phyloP scores from a whole-genome alignment of 2,113 vertebrate species.

The Callionymus lyra region DNA sequence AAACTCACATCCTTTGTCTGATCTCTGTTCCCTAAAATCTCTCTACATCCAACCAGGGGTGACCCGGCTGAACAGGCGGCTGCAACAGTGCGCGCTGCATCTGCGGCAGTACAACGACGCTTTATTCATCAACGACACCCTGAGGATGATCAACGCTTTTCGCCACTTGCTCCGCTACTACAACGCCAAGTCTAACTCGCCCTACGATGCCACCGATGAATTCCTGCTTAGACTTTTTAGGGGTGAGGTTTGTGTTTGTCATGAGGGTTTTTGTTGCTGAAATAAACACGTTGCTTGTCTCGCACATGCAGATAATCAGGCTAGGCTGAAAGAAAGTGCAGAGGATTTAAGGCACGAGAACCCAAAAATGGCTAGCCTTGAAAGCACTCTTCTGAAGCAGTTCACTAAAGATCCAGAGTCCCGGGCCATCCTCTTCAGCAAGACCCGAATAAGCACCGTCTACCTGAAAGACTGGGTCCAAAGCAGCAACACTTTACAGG shows the following conservation, averaged over 20 bases:
- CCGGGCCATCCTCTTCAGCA: slow-evolving; percentile 77
- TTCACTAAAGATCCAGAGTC: slow-evolving; percentile 48
- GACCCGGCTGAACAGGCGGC: slow-evolving; percentile 26
- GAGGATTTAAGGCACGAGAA: slow-evolving; percentile 61
- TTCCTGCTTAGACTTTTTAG: slow-evolving; percentile 68
- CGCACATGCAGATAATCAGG: slow-evolving; percentile 62
- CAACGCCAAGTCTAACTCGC: neutral
- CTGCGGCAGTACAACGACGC: slow-evolving; percentile 84
- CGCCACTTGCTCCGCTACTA: slow-evolving; percentile 71
- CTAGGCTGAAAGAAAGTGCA: slow-evolving; percentile 40
- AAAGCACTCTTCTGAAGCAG: slow-evolving; percentile 66
- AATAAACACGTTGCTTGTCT: neutral
- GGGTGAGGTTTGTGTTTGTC: slow-evolving; percentile 49
- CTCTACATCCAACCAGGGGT: slow-evolving; percentile 62
- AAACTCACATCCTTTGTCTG: neutral
- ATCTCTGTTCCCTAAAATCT: no score
- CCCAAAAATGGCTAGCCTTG: slow-evolving; percentile 73
- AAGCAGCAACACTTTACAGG: slow-evolving; percentile 35
- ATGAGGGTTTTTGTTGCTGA: neutral
- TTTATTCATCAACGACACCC: slow-evolving; percentile 76
- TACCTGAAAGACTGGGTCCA: slow-evolving; percentile 78
- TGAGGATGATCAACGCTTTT: slow-evolving; percentile 77
- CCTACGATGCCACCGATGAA: slow-evolving; percentile 56
- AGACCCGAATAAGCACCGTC: slow-evolving; percentile 71
- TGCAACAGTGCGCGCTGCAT: slow-evolving; percentile 72